Evolutionary conservation across 2,888 invertebrate genomes (phyloP), one percentile per base, ranked within the genome.

Genomic region (Macropis europaea): DNA sequence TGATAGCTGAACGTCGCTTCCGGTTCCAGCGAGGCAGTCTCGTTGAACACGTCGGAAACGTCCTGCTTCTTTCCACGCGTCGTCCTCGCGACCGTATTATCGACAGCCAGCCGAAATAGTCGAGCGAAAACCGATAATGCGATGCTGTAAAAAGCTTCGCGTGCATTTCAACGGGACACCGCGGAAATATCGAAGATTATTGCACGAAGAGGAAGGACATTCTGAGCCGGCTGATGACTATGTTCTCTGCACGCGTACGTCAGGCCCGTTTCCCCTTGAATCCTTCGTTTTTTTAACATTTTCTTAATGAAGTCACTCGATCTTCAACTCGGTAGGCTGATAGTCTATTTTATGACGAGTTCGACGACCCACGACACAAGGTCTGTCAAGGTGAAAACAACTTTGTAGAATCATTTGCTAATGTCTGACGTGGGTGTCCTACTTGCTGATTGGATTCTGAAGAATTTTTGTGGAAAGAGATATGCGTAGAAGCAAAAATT

Each of bases 171-270:
- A 48, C 40, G 32, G 28, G 19, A 47, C 15, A 1, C 15, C 32
- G 7, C 13, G 68, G 68, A 32, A 53, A 64, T 43, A 47, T 24
- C 34, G 47, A 36, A 64, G 63, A 77, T 77, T 70, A 73, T 70
- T 70, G 70, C 63, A 70, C 45, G 28, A 59, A 28, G 45, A 60
- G 60, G 34, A 67, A 61, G 71, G 76, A 76, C 57, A 75, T 71
- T 63, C 17, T n/a, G 72, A 79, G 72, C 60, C 26, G 57, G 59
- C 47, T 34, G 48, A 45, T 69, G 70, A 78, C 79, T 69, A 52
- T 60, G 59, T 82, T 82, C 77, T 79, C 64, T 63, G 62, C 81
- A 82, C 72, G 73, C 79, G 81, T 68, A 57, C 53, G 53, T 71
- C 79, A 81, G 73, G 77, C 73, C 47, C 47, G 32, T 32, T 9